A percentile compares a stretch with the other conserved stretches of the same genome.
phyloP scores from a whole-genome alignment of 1,140 invertebrate species.

The Micrasema minimum region DNA sequence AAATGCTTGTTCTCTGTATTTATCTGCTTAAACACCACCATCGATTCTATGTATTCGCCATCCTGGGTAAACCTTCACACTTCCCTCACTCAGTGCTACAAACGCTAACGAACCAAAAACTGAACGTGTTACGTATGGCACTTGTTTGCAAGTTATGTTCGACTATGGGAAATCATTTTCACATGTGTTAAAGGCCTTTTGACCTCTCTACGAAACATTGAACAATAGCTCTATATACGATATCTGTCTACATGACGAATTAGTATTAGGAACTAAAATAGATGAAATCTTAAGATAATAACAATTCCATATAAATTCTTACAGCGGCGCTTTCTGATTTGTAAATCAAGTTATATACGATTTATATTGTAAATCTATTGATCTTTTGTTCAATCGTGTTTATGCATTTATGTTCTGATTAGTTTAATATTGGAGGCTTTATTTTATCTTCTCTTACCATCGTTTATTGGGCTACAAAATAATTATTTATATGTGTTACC shows the following conservation, averaged over 20 bases:
- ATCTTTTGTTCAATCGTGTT: conserved; percentile 18
- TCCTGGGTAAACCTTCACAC: neutral
- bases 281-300: conserved; percentile 18
- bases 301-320: conserved; percentile 14
- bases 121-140: neutral
- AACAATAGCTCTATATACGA: too few relatives aligned
- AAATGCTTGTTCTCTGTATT: conserved; percentile 4
- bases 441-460: conserved; percentile 5
- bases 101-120: neutral
- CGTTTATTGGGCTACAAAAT: conserved; percentile 5
- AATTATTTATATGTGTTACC: neutral
- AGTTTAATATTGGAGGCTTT: conserved; percentile 11
- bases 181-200: neutral
- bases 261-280: too few relatives aligned
- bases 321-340: conserved; percentile 1
- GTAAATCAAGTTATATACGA: conserved; percentile 13
- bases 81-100: neutral
- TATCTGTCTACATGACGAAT: too few relatives aligned
- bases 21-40: neutral
- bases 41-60: neutral
- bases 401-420: conserved; percentile 28
- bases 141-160: too few relatives aligned
- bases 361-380: neutral
- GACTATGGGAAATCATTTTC: neutral
- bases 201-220: too few relatives aligned